Percentiles rank a stretch among this genome's conserved stretches.
Conservation (phyloP, 2,888 invertebrate genomes). For the Macrosiphum euphorbiae region DNA sequence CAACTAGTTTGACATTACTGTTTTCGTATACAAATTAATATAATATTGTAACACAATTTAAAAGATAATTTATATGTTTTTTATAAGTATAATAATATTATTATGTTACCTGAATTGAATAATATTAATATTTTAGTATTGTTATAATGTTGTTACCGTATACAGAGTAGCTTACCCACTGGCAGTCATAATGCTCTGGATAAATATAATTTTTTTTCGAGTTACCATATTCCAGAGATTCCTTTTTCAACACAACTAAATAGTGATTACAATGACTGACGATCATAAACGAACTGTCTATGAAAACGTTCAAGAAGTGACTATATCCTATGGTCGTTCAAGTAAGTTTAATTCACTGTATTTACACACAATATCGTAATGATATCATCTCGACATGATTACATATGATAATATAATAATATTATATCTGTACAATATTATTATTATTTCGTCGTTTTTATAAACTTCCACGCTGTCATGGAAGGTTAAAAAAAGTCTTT, state of each 20-base stretch:
- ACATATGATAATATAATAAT: not conserved
- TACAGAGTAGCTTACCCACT: not conserved
- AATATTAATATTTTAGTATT: not conserved
- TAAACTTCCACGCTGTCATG: not conserved
- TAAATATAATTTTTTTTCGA: not conserved
- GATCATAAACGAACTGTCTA: not conserved
- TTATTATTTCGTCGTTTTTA: not conserved
- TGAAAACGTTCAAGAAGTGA: not conserved
- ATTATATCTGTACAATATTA: not conserved
- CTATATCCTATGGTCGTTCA: not conserved
- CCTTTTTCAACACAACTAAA: not conserved
- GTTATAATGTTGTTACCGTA: not conserved
- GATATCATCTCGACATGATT: not conserved
- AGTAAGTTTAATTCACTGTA: not conserved
- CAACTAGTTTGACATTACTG: not conserved
- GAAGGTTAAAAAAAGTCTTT: not conserved
- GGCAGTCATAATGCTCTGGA: not conserved
- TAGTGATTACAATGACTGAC: not conserved
- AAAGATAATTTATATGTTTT: not conserved
- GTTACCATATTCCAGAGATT: not conserved
- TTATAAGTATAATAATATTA: not conserved
- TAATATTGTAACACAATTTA: not conserved
- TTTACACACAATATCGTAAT: not conserved
- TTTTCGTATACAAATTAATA: not conserved
- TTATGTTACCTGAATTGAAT: not conserved